Evolutionary conservation across 2,888 invertebrate genomes (phyloP).

Genomic region (Prosapia bicincta): DNA sequence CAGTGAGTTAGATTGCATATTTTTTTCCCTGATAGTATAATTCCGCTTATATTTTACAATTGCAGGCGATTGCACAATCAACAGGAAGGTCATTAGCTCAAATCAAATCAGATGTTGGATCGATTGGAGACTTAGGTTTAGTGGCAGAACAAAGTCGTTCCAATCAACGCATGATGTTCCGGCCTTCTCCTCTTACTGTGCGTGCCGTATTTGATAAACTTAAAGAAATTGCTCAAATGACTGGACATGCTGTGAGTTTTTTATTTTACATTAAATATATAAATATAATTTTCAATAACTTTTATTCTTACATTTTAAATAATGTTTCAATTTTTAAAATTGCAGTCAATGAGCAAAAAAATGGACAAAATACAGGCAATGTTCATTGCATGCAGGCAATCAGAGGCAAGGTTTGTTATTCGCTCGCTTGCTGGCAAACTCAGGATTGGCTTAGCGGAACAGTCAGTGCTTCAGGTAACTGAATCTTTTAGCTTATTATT

Average conservation of each 20-base stretch:
- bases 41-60: too few relatives aligned
- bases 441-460: conserved; percentile 94
- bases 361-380: conserved; percentile 86
- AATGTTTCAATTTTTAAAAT: background rate
- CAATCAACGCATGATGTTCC: conserved; percentile 85
- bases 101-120: conserved; percentile 68
- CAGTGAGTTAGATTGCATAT: too few relatives aligned
- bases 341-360: conserved; percentile 78
- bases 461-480: conserved; percentile 71
- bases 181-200: conserved; percentile 73
- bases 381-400: conserved; percentile 85
- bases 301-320: too few relatives aligned
- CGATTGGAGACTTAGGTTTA: conserved; percentile 83
- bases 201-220: conserved; percentile 75
- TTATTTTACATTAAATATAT: background rate
- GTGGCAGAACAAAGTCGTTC: conserved; percentile 83
- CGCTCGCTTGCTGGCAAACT: conserved; percentile 91
- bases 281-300: background rate
- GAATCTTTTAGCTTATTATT: too few relatives aligned
- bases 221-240: conserved; percentile 81
- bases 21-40: too few relatives aligned
- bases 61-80: conserved; percentile 77
- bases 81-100: conserved; percentile 81
- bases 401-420: conserved; percentile 86
- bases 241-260: conserved; percentile 64